Evolutionary conservation across 2,113 vertebrate species (phyloP).

Genomic region (Paracanthobrama guichenoti): DNA sequence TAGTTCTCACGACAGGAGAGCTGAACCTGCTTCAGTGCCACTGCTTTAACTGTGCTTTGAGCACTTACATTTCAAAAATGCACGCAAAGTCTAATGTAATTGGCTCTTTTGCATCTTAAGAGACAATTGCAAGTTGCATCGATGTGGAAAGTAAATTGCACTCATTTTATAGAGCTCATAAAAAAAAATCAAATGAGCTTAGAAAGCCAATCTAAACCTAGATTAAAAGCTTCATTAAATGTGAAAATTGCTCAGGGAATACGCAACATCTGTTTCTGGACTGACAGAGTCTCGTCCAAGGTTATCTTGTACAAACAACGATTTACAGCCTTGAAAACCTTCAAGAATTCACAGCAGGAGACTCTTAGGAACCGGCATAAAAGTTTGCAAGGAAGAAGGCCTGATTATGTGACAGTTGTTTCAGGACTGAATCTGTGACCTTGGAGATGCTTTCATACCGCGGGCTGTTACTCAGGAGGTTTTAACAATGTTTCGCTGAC

Average conservation of each 20-base stretch:
- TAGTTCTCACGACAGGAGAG: slow-evolving; percentile 1
- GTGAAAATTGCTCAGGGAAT: slow-evolving; percentile 78
- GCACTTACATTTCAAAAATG: slow-evolving; percentile 27
- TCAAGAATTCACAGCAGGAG: slow-evolving; percentile 44
- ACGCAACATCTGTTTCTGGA: slow-evolving; percentile 76
- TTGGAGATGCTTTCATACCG: slow-evolving; percentile 66
- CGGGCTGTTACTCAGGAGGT: slow-evolving; percentile 58
- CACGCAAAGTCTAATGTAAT: slow-evolving; percentile 68
- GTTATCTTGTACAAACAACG: slow-evolving; percentile 73
- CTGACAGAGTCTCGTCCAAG: slow-evolving; percentile 72
- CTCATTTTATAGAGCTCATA: slow-evolving; percentile 74
- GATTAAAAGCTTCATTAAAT: slow-evolving; percentile 82
- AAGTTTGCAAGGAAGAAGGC: slow-evolving; percentile 60
- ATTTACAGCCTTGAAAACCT: slow-evolving; percentile 63
- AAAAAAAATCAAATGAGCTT: slow-evolving; percentile 57
- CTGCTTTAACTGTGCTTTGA: slow-evolving; percentile 21
- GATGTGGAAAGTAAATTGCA: slow-evolving; percentile 74
- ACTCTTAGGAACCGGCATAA: slow-evolving; percentile 49
- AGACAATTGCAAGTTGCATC: slow-evolving; percentile 55
- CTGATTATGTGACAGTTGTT: slow-evolving; percentile 50
- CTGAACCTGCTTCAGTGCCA: slow-evolving; percentile 42
- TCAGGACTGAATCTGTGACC: slow-evolving; percentile 52
- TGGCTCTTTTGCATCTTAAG: slow-evolving; percentile 58
- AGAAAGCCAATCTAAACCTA: slow-evolving; percentile 72
- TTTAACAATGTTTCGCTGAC: slow-evolving; percentile 59